Evolutionary conservation across 2,888 invertebrate species (phyloP).

Genomic region (Eupithecia subfuscata): DNA sequence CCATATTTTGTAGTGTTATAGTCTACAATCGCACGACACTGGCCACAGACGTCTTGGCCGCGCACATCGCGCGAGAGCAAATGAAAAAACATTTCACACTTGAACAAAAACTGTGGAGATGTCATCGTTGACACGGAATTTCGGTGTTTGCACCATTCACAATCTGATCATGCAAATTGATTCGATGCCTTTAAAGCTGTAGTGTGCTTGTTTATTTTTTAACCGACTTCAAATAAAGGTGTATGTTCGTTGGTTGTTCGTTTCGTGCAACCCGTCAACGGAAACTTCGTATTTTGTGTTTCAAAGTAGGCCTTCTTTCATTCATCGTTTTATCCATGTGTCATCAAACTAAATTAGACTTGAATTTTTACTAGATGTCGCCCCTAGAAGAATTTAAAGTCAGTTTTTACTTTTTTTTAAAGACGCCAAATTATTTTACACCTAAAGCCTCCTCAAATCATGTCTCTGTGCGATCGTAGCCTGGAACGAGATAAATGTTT

Average conservation of each 20-base stretch:
- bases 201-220: background rate
- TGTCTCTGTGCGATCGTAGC: constrained; percentile 14
- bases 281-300: too few relatives aligned
- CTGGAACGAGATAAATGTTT: constrained; percentile 23
- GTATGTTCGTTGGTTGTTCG: too few relatives aligned
- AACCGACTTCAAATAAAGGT: background rate
- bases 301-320: too few relatives aligned
- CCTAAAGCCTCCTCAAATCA: constrained; percentile 2
- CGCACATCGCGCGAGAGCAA: constrained; percentile 11
- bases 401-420: too few relatives aligned
- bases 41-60: constrained; percentile 19
- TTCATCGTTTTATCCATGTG: too few relatives aligned
- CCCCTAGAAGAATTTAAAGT: too few relatives aligned
- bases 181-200: background rate
- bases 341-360: too few relatives aligned
- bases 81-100: constrained; percentile 22
- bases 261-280: too few relatives aligned
- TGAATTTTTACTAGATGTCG: too few relatives aligned
- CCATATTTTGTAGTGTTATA: constrained; percentile 44
- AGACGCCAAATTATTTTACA: background rate
- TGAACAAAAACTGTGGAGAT: constrained; percentile 28
- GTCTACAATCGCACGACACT: constrained; percentile 27
- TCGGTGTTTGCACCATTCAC: background rate
- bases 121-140: background rate
- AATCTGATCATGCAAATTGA: background rate